A percentile compares a stretch with the other conserved stretches of the same genome.
These are phyloP conservation scores for Frankliniella fusca DNA, from an alignment of 2,888 invertebrate species.

Conservation along the genomic window DNA sequence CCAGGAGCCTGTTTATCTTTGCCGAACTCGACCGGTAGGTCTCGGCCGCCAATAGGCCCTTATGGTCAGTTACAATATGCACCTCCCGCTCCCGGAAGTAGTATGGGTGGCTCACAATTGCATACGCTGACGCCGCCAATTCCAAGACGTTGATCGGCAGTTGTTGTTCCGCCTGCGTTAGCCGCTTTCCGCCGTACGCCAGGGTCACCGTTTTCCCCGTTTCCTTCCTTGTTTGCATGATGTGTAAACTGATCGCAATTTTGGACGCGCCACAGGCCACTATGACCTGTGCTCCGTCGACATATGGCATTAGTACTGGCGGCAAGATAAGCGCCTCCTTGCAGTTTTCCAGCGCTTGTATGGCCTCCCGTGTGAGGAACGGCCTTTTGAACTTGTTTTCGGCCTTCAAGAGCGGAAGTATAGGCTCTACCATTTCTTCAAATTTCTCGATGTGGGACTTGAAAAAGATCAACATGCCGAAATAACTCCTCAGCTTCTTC, in stretches of 20 bases:
- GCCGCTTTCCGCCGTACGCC: background rate
- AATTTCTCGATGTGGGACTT: background rate
- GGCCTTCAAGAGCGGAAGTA: background rate
- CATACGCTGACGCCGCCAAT: background rate
- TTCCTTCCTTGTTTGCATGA: background rate
- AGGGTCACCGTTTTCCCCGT: background rate
- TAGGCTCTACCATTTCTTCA: background rate
- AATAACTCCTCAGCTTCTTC: background rate
- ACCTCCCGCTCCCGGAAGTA: background rate
- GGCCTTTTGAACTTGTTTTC: background rate
- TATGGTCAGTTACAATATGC: background rate
- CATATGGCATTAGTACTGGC: background rate
- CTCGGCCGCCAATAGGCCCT: background rate
- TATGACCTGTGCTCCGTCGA: background rate
- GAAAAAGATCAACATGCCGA: background rate
- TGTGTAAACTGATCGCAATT: background rate
- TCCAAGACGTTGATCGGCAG: background rate
- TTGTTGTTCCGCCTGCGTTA: background rate
- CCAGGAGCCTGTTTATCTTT: background rate
- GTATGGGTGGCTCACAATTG: background rate
- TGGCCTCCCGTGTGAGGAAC: background rate
- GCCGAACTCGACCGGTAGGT: background rate
- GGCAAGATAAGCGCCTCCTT: background rate
- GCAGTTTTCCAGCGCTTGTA: background rate
- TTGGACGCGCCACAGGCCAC: background rate